Evolutionary conservation across 2,797 vertebrate genomes (phyloP).

Genomic region (Amniataba percoides): DNA sequence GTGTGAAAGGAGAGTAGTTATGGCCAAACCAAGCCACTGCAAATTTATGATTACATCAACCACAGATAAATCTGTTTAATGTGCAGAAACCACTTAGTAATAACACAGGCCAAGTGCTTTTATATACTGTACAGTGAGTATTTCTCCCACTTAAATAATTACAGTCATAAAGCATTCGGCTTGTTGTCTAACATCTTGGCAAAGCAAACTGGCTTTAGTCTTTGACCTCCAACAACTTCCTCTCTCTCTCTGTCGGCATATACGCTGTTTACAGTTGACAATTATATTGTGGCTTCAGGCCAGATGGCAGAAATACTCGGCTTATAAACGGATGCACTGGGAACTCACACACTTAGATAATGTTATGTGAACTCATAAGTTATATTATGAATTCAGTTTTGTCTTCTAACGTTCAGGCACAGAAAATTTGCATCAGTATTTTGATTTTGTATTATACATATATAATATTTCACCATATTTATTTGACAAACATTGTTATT

Average conservation of each 20-base stretch:
- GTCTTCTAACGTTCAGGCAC: not conserved
- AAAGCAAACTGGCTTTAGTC: conserved; percentile 35
- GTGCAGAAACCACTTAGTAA: conserved; percentile 39
- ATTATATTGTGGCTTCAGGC: conserved; percentile 47
- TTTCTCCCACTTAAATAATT: conserved; percentile 42
- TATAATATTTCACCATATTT: not conserved
- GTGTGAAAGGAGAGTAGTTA: conserved; percentile 37
- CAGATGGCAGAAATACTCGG: conserved; percentile 43
- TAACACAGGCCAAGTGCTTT: conserved; percentile 15
- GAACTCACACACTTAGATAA: conserved; percentile 7
- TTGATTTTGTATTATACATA: not conserved
- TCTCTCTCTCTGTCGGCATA: conserved; percentile 22
- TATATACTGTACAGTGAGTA: conserved; percentile 12
- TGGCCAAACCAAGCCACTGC: conserved; percentile 25
- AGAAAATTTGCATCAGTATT: not conserved
- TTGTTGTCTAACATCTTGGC: conserved; percentile 48
- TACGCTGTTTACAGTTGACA: conserved; percentile 49
- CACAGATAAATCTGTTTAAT: conserved; percentile 57
- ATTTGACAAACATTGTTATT: not conserved
- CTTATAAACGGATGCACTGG: conserved; percentile 15
- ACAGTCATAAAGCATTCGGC: conserved; percentile 44
- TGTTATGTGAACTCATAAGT: no score
- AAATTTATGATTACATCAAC: conserved; percentile 57
- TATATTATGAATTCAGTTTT: not conserved
- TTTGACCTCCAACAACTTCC: conserved; percentile 46